Base-by-base conservation (phyloP, 2,113 vertebrate species). In the Galemys pyrenaicus region DNA sequence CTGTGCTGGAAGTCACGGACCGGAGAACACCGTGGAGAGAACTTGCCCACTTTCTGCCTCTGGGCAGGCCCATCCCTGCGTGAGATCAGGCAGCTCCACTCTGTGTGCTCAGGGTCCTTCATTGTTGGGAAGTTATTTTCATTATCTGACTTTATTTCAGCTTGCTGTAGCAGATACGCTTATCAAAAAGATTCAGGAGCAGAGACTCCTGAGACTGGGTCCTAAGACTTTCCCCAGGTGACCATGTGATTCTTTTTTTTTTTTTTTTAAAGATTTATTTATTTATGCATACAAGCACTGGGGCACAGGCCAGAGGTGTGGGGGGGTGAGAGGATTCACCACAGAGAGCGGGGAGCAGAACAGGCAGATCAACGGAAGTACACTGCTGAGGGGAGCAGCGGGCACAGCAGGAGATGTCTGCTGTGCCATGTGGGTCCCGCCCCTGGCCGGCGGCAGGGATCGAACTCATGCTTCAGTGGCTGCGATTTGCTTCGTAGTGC, bases 121-220 rank as follows among this genome's bases (percentile, higher is more conserved):
- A 0, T 30, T 41, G 32, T 64, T 6, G 75, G 74, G 58, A 92
- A 89, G 70, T 94, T 92, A 87, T 95, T 87, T 79, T 24, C 13
- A 39, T 32, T 71, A 71, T 91, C 84, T 87, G 54, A 83, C 89
- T 12, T 91, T 65, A 46, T 71, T 87, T 80, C 77, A 89, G 15
- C 62, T 92, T 86, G 49, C 35, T 68, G 1, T 71, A 64, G 82
- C 37, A 37, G 70, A n/a, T 49, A n/a, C 41, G 89, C 60, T 74
- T 35, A 49, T 68, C n/a, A 81, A 89, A 77, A 85, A 51, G 96
- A 67, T 84, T 60, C 24, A 73, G 41, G 73, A 87, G 37, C 86
- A 39, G 65, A 80, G 65, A 30, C 24, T 12, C 68, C 54, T 17
- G 60, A 77, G 74, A 62, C 60, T 64, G 85, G 39, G 54, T 20